phyloP scores from a whole-genome alignment of 2,888 invertebrate genomes.

The Acleris cristana region DNA sequence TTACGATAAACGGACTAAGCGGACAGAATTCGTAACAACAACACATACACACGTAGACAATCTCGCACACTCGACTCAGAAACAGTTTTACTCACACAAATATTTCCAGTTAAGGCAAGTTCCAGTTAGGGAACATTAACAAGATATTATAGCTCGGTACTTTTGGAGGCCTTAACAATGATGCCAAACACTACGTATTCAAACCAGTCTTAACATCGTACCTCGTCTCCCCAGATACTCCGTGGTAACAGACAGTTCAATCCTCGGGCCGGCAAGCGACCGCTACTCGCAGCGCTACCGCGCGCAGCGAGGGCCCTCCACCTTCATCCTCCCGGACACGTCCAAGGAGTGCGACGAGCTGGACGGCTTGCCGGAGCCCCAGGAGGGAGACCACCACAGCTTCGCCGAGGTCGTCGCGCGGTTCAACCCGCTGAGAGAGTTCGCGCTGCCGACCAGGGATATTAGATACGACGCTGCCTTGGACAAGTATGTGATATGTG shows the following conservation, averaged over 20 bases:
- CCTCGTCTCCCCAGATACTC: slow-evolving; percentile 55
- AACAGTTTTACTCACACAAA: too few relatives aligned
- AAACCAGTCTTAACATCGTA: too few relatives aligned
- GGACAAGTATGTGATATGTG: slow-evolving; percentile 44
- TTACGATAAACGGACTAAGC: too few relatives aligned
- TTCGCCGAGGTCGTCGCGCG: slow-evolving; percentile 47
- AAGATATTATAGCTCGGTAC: too few relatives aligned
- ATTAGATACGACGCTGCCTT: slow-evolving; percentile 53
- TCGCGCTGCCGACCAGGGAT: slow-evolving; percentile 59
- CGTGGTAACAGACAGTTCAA: slow-evolving; percentile 68
- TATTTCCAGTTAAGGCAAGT: too few relatives aligned
- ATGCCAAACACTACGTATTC: too few relatives aligned
- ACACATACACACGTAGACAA: too few relatives aligned
- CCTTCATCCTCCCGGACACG: slow-evolving; percentile 50
- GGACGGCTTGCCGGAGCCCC: slow-evolving; percentile 47
- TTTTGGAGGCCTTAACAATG: too few relatives aligned
- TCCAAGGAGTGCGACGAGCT: slow-evolving; percentile 29
- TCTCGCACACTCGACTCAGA: too few relatives aligned
- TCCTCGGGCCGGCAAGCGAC: slow-evolving; percentile 65
- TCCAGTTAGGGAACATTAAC: too few relatives aligned
- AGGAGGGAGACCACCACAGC: slow-evolving; percentile 53
- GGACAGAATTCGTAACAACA: too few relatives aligned
- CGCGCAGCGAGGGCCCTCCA: slow-evolving; percentile 46
- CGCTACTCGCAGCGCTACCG: slow-evolving; percentile 66
- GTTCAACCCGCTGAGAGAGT: slow-evolving; percentile 72